Base-by-base conservation (phyloP, 1,140 invertebrate genomes). In the Oncopodura yosiiana region DNA sequence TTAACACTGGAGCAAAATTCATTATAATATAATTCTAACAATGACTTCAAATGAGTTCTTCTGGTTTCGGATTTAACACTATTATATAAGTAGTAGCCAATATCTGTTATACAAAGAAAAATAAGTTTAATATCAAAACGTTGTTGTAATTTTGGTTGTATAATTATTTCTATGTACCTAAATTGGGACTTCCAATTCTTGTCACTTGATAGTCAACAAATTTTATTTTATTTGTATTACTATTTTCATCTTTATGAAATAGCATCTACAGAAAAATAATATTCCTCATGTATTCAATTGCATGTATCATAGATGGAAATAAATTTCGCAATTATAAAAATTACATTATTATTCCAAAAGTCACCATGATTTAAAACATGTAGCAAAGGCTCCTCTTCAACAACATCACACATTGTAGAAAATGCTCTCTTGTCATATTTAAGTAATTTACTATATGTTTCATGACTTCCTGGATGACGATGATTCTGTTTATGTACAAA, bases 141-240 rank as follows among this genome's bases (percentile, higher is more conserved):
- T 34, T 34, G 8, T 16, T 16, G 19, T 16, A 39, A 5, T 6
- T 39, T 14, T 39, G 14, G n/a, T 16, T 5, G 19, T 16, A 9
- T 34, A 34, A 9, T 34, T 34, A 34, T 9, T 8, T n/a, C n/a
- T 8, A 34, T 34, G 32, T 34, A n/a, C n/a, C 44, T 30, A 46
- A 34, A 32, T 32, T 46, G 0, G 44, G 44, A 12, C 27, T 32
- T 19, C 44, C 44, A 19, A 46, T 30, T 32, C 44, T n/a, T 12
- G 44, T 46, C 44, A 46, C 52, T 43, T 53, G 52, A n/a, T 46
- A 53, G 34, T 53, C 52, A 19, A 53, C 52, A 53, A 53, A 46
- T 37, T 29, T 53, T 14, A 46, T 21, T 24, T 53, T 14, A 12
- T 42, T 46, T 16, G 46, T 38, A 36, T 53, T 53, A 6, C 11